Evolutionary conservation across 2,113 vertebrate genomes (phyloP), one percentile per base, ranked within the genome.

Genomic region (Stictonetta naevosa): DNA sequence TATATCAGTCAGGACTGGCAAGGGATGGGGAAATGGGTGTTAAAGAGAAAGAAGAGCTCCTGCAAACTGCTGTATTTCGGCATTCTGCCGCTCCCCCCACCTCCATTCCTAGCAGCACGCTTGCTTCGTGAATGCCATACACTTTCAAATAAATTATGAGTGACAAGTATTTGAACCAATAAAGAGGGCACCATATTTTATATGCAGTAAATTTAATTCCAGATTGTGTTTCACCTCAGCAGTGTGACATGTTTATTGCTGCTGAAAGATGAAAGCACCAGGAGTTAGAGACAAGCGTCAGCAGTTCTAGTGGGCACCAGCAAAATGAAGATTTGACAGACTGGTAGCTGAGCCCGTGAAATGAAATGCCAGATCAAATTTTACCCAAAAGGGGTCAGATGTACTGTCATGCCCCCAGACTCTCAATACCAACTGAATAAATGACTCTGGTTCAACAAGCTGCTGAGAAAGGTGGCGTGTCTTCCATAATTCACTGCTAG

Each of bases 121-220:
- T 98, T 80, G 96, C 98, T 97, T 98, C 98, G 96, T 97, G 98
- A 98, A 98, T 97, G 98, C 98, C 98, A 97, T 98, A 97, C 98
- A 98, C 98, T 97, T 98, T 98, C 98, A 98, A 98, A 99, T 99
- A 99, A 99, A 99, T 99, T 99, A 99, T 99, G 98, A 99, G 97
- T 99, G 99, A 99, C 99, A 99, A 99, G 98, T 98, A 98, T 99
- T 99, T 99, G 98, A 98, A 98, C 98, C 99, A 99, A 99, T 99
- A 99, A 99, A 99, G 98, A 98, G 98, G 98, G 98, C 98, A 98
- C 99, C 98, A 98, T 99, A 99, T 99, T 99, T 99, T 99, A 99
- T 99, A 98, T 98, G 98, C 99, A 99, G 99, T 99, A 99, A 99
- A 99, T 99, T 99, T 99, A 99, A 99, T 99, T 99, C 98, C 98